Evolutionary conservation across 1,140 invertebrate genomes (phyloP).

Genomic region (Pseudomyrmex dendroicus): DNA sequence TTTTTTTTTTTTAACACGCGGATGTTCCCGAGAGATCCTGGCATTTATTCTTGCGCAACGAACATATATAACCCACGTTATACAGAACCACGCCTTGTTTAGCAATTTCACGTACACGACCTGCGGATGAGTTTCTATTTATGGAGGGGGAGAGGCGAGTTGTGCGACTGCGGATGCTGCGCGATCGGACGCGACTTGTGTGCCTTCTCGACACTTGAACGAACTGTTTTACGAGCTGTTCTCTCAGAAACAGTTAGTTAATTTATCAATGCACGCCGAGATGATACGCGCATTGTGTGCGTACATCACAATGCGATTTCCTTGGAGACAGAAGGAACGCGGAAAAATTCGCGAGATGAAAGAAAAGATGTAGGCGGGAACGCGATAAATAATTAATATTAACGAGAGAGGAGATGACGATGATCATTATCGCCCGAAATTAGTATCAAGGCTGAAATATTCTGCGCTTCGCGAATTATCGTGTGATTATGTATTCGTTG

Average conservation of each 20-base stretch:
- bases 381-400: slow-evolving; percentile 46
- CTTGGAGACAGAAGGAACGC: neutral
- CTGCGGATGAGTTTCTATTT: slow-evolving; percentile 20
- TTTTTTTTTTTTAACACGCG: neutral
- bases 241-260: neutral
- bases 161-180: neutral
- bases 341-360: neutral
- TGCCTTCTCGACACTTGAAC: neutral
- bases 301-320: neutral
- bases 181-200: neutral
- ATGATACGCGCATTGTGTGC: neutral
- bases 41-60: slow-evolving; percentile 42
- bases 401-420: neutral
- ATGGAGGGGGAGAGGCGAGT: neutral
- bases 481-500: slow-evolving; percentile 8
- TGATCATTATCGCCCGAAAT: slow-evolving; percentile 29
- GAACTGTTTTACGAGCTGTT: neutral
- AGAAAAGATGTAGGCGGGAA: slow-evolving; percentile 24
- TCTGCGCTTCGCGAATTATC: neutral
- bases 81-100: slow-evolving; percentile 2
- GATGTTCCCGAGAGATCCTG: slow-evolving; percentile 22
- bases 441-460: slow-evolving; percentile 35
- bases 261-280: too few species aligned
- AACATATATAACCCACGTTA: neutral
- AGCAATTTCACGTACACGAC: slow-evolving; percentile 17